These are phyloP conservation scores for Spodoptera exigua DNA, from an alignment of 2,888 invertebrate genomes.

Conservation along the genomic window DNA sequence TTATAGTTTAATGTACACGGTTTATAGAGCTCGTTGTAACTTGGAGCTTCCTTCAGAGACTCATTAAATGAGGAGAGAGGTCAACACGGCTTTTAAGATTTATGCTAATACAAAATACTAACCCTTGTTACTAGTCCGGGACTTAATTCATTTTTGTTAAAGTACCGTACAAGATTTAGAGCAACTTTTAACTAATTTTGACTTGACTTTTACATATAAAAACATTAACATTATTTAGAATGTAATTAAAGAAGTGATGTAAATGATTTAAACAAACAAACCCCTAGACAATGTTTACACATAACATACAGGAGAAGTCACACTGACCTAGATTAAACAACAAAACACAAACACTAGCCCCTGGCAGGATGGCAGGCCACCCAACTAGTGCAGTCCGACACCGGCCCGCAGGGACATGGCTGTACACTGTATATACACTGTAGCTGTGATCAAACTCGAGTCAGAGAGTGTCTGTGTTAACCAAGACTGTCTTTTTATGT, in stretches of 20 bases:
- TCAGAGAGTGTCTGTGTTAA: too few relatives aligned
- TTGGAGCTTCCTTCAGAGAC: slow-evolving; percentile 29
- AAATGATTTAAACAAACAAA: too few relatives aligned
- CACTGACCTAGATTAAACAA: slow-evolving; percentile 10
- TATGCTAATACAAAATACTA: not conserved
- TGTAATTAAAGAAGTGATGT: too few relatives aligned
- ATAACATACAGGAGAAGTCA: not conserved
- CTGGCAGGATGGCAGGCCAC: slow-evolving; percentile 15
- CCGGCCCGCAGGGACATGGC: slow-evolving; percentile 8
- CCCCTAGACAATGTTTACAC: not conserved
- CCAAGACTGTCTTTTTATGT: too few relatives aligned
- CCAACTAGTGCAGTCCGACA: slow-evolving; percentile 23
- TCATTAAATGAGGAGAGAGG: slow-evolving; percentile 16
- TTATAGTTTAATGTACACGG: slow-evolving; percentile 27
- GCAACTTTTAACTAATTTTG: too few relatives aligned
- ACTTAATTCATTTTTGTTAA: too few relatives aligned
- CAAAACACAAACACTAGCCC: slow-evolving; percentile 16
- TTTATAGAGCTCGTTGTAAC: slow-evolving; percentile 26
- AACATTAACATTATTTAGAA: too few relatives aligned
- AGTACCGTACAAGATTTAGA: too few relatives aligned
- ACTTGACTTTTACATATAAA: too few relatives aligned
- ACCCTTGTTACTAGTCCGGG: too few relatives aligned
- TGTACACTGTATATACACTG: not conserved
- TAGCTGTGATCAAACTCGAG: not conserved
- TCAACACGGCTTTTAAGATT: slow-evolving; percentile 4